Evolutionary conservation across 2,113 vertebrate species (phyloP).

Genomic region (Sebastes fasciatus): DNA sequence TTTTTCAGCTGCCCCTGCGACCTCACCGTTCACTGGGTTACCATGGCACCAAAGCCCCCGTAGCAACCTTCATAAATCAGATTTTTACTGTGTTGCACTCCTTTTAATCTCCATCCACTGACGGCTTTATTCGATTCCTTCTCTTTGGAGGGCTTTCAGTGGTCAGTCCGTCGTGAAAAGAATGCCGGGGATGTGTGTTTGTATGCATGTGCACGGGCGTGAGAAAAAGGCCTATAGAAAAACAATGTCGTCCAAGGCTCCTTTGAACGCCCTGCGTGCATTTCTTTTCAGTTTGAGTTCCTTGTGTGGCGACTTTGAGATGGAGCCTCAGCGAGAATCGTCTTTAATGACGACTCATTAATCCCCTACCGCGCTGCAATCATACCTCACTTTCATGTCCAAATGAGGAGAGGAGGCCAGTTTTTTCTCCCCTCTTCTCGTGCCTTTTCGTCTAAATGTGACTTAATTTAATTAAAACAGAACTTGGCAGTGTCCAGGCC

Average conservation of each 20-base stretch:
- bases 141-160: slow-evolving; percentile 73
- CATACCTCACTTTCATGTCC: slow-evolving; percentile 68
- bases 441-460: slow-evolving; percentile 59
- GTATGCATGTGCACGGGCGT: slow-evolving; percentile 46
- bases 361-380: slow-evolving; percentile 55
- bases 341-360: slow-evolving; percentile 65
- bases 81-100: slow-evolving; percentile 72
- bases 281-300: slow-evolving; percentile 19
- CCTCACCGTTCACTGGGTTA: slow-evolving; percentile 74
- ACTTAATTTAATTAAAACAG: slow-evolving; percentile 82
- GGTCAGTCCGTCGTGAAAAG: slow-evolving; percentile 62
- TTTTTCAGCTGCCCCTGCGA: slow-evolving; percentile 60
- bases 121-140: slow-evolving; percentile 76
- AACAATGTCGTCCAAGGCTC: slow-evolving; percentile 45
- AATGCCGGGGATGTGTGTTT: slow-evolving; percentile 54
- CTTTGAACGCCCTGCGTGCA: slow-evolving; percentile 28
- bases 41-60: slow-evolving; percentile 76
- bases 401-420: slow-evolving; percentile 48
- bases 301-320: slow-evolving; percentile 56
- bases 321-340: slow-evolving; percentile 51
- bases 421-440: slow-evolving; percentile 22
- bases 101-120: slow-evolving; percentile 77
- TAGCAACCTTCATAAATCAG: slow-evolving; percentile 80
- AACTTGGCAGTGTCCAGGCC: slow-evolving; percentile 69
- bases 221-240: slow-evolving; percentile 59